Conservation (phyloP, 2,113 vertebrate genomes). For the Delphinapterus leucas region DNA sequence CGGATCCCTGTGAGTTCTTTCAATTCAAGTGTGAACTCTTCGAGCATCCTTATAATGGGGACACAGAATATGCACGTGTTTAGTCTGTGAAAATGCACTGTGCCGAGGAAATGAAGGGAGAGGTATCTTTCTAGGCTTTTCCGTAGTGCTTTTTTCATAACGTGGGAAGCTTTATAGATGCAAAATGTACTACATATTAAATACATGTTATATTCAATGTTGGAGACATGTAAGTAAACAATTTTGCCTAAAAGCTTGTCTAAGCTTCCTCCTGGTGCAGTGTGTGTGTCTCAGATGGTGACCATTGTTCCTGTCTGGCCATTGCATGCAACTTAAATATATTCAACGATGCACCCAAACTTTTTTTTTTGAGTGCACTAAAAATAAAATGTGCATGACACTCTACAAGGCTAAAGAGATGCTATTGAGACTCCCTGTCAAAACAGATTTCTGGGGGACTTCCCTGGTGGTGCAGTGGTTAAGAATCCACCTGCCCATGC, state of each 20-base stretch:
- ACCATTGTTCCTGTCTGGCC: background rate
- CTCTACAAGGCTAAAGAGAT: background rate
- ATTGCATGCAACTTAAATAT: rapidly evolving
- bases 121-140: rapidly evolving
- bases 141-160: background rate
- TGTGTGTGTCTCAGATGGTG: rapidly evolving
- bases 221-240: background rate
- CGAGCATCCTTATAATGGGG: rapidly evolving
- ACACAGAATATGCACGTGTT: rapidly evolving
- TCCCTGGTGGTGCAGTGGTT: too few species aligned
- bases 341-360: background rate
- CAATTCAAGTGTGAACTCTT: too few species aligned
- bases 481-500: too few species aligned
- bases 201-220: too few species aligned
- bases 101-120: background rate
- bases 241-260: background rate
- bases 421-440: background rate
- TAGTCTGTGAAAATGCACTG: too few species aligned
- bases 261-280: background rate
- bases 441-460: background rate
- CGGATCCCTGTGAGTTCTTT: rapidly evolving
- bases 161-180: too few species aligned
- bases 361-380: background rate
- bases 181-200: too few species aligned
- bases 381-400: background rate